phyloP scores from a whole-genome alignment of 1,140 invertebrate genomes.

The Dreissena polymorpha region DNA sequence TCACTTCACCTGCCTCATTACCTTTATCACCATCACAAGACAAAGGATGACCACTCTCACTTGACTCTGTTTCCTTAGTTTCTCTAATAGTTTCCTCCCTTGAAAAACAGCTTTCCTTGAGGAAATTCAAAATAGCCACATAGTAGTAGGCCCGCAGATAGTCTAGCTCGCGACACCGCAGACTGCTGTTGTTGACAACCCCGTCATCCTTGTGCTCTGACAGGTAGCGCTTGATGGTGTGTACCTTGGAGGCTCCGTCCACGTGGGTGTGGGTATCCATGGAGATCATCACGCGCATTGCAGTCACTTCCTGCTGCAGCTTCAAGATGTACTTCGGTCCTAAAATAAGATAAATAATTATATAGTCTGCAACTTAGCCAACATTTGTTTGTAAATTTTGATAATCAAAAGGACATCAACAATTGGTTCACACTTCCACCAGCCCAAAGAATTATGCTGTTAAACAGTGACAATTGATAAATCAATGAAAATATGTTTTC shows the following conservation, averaged over 20 bases:
- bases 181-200: conserved; percentile 62
- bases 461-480: too few relatives aligned
- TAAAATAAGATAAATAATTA: conserved; percentile 62
- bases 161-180: conserved; percentile 73
- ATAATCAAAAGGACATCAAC: too few relatives aligned
- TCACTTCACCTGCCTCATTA: neutral
- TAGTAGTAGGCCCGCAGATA: conserved; percentile 74
- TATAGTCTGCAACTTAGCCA: too few relatives aligned
- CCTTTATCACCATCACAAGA: neutral
- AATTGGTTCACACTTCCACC: too few relatives aligned
- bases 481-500: too few relatives aligned
- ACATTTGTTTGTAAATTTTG: too few relatives aligned
- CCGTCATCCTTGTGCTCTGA: conserved; percentile 73
- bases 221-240: conserved; percentile 71
- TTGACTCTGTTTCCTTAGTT: neutral
- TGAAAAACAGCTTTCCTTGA: conserved; percentile 51
- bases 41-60: neutral
- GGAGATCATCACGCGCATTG: conserved; percentile 71
- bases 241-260: conserved; percentile 67
- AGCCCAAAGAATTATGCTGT: too few relatives aligned
- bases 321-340: conserved; percentile 76
- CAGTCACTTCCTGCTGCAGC: conserved; percentile 74
- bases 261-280: conserved; percentile 70
- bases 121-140: conserved; percentile 67
- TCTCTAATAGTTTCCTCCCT: conserved; percentile 10